A percentile compares a stretch with the other conserved stretches of the same genome.
These are phyloP conservation scores for Haliaeetus leucogaster DNA, from an alignment of 2,113 vertebrate species.

Conservation along the genomic window DNA sequence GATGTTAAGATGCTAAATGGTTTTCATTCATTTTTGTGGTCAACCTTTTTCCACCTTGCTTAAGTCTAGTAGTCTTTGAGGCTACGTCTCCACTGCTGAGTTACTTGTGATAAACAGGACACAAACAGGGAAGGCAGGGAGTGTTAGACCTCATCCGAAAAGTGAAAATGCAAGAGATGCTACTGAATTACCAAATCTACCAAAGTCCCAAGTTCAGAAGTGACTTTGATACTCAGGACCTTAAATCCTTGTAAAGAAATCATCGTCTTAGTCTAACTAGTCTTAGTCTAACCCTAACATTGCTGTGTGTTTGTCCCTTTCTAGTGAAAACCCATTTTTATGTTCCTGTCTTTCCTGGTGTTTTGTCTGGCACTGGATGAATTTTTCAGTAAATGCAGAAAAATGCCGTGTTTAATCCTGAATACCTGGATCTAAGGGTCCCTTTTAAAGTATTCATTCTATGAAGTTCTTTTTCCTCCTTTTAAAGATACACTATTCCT, in stretches of 20 bases:
- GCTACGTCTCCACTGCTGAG: not conserved
- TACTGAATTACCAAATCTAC: not conserved
- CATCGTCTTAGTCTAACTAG: not conserved
- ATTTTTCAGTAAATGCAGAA: not conserved
- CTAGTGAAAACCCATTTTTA: not conserved
- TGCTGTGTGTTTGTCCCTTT: not conserved
- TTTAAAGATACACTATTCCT: not conserved
- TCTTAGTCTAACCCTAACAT: not conserved
- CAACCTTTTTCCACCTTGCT: not conserved
- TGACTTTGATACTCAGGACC: not conserved
- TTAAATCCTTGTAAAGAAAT: not conserved
- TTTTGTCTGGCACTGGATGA: not conserved
- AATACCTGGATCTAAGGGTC: not conserved
- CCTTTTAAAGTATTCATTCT: not conserved
- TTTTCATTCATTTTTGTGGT: not conserved
- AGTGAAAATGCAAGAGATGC: not conserved
- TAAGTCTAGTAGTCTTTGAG: not conserved
- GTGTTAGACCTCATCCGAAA: accelerated
- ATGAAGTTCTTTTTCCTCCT: not conserved
- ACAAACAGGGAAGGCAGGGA: not conserved
- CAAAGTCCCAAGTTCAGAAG: not conserved
- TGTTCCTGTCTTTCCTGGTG: not conserved
- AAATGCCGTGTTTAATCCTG: not conserved
- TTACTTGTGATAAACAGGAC: not conserved
- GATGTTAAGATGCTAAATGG: not conserved